These are phyloP conservation scores for Saccostrea cuccullata DNA, from an alignment of 1,140 invertebrate species.

Conservation along the genomic window DNA sequence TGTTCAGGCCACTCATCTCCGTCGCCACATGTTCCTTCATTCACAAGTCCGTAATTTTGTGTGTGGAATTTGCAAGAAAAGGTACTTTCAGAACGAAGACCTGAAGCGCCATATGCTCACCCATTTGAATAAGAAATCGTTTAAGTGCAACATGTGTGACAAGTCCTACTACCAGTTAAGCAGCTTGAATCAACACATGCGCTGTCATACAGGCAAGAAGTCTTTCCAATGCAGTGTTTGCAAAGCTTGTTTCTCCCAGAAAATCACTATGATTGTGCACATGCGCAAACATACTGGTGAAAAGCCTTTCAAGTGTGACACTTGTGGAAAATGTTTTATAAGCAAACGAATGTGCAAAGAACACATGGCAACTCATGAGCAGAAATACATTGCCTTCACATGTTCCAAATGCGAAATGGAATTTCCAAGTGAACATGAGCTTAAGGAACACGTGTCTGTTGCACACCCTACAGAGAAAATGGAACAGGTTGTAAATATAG, in stretches of 20 bases:
- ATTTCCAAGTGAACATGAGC: background rate
- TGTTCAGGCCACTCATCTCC: constrained; percentile 84
- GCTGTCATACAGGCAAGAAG: constrained; percentile 96
- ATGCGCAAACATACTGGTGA: constrained; percentile 53
- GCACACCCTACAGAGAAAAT: constrained; percentile 4
- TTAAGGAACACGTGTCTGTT: background rate
- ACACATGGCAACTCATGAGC: constrained; percentile 24
- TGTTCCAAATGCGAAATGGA: constrained; percentile 27
- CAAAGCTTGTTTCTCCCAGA: constrained; percentile 75
- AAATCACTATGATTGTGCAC: constrained; percentile 38
- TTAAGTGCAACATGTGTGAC: constrained; percentile 97
- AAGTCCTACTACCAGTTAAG: constrained; percentile 96
- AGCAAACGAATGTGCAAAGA: constrained; percentile 34
- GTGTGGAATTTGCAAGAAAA: constrained; percentile 83
- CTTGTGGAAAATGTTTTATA: constrained; percentile 83
- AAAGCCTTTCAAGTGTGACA: constrained; percentile 94
- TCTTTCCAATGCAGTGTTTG: constrained; percentile 88
- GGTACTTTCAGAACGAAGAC: constrained; percentile 79
- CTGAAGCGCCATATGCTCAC: constrained; percentile 88
- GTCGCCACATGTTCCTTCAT: constrained; percentile 42
- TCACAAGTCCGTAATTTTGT: constrained; percentile 36
- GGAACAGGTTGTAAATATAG: background rate
- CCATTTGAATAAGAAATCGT: constrained; percentile 97
- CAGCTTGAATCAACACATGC: constrained; percentile 96
- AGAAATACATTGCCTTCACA: background rate